Evolutionary conservation across 37 sponge, comb jelly and placozoan genomes (phyloP), one percentile per base, ranked within the genome.

Genomic region (Hormiphora californensis): DNA sequence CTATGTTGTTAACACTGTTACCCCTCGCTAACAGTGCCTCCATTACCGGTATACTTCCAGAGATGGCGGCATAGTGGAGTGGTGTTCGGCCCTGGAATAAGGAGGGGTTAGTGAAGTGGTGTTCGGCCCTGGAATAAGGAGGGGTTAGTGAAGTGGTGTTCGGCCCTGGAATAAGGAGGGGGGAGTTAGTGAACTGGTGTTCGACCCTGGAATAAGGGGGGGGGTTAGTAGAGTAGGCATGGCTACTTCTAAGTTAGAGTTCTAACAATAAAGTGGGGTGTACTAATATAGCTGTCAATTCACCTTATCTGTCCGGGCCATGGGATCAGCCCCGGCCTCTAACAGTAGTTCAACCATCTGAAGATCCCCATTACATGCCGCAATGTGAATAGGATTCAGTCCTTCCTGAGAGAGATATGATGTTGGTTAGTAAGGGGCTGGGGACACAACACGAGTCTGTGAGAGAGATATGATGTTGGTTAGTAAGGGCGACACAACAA

Each of bases 81-180:
- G 27, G 30, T 57, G 61, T 28, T 57, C 61, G n/a, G 61, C 27
- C 27, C 61, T 57, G 61, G n/a, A n/a, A n/a, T n/a, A n/a, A n/a
- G n/a, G n/a, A n/a, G n/a, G 61, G 30, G 30, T 23, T 57, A 57
- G 27, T 57, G 61, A 19, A 57, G 61, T 12, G 27, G 30, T 57
- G 61, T 28, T 57, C 61, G n/a, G 61, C 27, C 27, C 61, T 57
- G 61, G n/a, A n/a, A n/a, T n/a, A n/a, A n/a, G n/a, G n/a, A n/a
- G n/a, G 61, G 30, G 30, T 23, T 57, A 57, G 27, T 57, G 61
- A 19, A 57, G 61, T 12, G 27, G 30, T 57, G 61, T 28, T 57
- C 61, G n/a, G 61, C 27, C 27, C 61, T 57, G 61, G n/a, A n/a
- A n/a, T n/a, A n/a, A n/a, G n/a, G n/a, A n/a, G n/a, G 61, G 30